phyloP scores from a whole-genome alignment of 2,888 invertebrate genomes.

The Synanthedon myopaeformis region DNA sequence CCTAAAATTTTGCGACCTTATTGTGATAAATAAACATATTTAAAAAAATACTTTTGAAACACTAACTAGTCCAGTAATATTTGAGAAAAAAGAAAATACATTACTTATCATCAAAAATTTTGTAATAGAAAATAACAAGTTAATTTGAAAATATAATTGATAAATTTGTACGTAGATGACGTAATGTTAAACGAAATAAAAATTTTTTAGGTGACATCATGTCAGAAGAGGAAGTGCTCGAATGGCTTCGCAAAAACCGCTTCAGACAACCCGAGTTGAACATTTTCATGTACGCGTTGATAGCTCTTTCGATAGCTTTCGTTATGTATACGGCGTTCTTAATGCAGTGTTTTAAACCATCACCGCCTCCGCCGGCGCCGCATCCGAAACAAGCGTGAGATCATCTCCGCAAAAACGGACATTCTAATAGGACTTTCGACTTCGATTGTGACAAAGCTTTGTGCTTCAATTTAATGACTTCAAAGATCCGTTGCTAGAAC shows the following conservation, averaged over 20 bases:
- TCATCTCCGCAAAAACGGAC: not conserved
- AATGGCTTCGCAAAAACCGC: slow-evolving; percentile 93
- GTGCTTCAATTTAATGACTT: not conserved
- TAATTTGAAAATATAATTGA: too few relatives aligned
- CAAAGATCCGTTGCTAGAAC: not conserved
- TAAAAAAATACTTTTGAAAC: too few relatives aligned
- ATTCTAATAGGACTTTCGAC: not conserved
- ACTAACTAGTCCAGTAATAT: not conserved
- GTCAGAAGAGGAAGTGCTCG: slow-evolving; percentile 87
- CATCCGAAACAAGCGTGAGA: slow-evolving; percentile 78
- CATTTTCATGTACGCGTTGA: slow-evolving; percentile 92
- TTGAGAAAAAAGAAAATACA: not conserved
- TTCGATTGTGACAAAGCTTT: not conserved
- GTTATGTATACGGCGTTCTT: slow-evolving; percentile 91
- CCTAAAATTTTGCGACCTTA: not conserved
- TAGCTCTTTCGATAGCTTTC: slow-evolving; percentile 87
- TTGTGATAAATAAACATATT: too few relatives aligned
- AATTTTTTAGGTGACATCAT: slow-evolving; percentile 78
- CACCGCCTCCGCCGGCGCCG: slow-evolving; percentile 71
- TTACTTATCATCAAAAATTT: not conserved
- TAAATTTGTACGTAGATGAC: too few relatives aligned
- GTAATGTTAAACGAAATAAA: not conserved
- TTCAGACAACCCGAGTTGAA: slow-evolving; percentile 93
- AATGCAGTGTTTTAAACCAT: slow-evolving; percentile 87
- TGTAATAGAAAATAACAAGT: too few relatives aligned